Evolutionary conservation across 2,888 invertebrate species (phyloP).

Genomic region (Andrena camellia): DNA sequence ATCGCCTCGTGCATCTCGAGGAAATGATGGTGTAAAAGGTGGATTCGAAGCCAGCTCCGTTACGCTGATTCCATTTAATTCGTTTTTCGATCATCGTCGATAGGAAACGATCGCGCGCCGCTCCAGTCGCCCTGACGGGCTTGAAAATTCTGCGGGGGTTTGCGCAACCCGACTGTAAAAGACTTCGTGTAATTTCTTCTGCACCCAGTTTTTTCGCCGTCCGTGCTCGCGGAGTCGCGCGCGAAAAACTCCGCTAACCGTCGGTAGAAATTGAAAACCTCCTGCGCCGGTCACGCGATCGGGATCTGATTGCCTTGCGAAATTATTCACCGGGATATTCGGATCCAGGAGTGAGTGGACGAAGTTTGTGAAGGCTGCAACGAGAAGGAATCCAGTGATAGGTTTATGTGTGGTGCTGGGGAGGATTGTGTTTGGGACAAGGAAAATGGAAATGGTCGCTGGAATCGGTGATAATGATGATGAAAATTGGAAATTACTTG

Average conservation of each 20-base stretch:
- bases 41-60: not conserved
- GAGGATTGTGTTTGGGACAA: too few relatives aligned
- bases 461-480: too few relatives aligned
- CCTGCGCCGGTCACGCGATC: constrained; percentile 40
- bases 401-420: too few relatives aligned
- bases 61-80: not conserved
- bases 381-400: not conserved
- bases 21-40: not conserved
- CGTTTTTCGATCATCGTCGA: not conserved
- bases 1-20: not conserved
- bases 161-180: constrained; percentile 13
- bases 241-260: constrained; percentile 20
- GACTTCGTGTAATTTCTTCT: constrained; percentile 14
- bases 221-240: not conserved
- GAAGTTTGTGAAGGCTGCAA: not conserved
- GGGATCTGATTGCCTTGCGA: constrained; percentile 35
- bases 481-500: too few relatives aligned
- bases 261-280: constrained; percentile 23
- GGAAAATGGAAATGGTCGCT: too few relatives aligned
- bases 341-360: not conserved
- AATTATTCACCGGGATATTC: constrained; percentile 30
- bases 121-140: not conserved
- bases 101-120: not conserved
- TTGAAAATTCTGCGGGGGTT: not conserved
- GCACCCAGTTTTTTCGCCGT: not conserved